Evolutionary conservation across 2,113 vertebrate genomes (phyloP), one percentile per base, ranked within the genome.

Genomic region (Lagopus muta): DNA sequence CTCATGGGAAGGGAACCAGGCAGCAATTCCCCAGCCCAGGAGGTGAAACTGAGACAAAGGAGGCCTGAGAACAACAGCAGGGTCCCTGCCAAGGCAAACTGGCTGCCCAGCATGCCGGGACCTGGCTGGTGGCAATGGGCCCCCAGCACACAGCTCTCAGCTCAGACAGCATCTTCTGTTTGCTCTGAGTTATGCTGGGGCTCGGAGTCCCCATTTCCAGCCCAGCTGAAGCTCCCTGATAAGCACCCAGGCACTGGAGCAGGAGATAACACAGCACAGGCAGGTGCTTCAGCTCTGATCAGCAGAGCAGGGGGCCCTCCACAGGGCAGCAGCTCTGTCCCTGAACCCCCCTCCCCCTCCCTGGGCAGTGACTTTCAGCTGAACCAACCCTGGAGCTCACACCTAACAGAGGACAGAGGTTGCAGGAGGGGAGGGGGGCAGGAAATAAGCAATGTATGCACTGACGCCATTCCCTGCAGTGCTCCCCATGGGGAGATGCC

Each of bases 151-250:
- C 55, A 10, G 55, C 38, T 38, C 60, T 11, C 21, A 1, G 27
- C 32, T n/a, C 27, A 1, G 52, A 27, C 18, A 5, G 47, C 3
- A 2, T 9, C 6, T 38, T 15, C 34, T 3, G 1, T 5, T 50
- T 6, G 52, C 21, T 17, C 19, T 6, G 1, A 5, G 43, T 15
- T 4, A 24, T 2, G 10, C 28, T 8, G 60, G 20, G 54, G 36
- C 38, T 10, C 21, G 0, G 0, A 7, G 74, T 8, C 6, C 22
- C 16, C 20, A 0, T 34, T 24, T 5, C 34, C 70, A 10, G 71
- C 88, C 62, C 78, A 11, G 32, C 75, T 65, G 76, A 8, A 27
- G 10, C 4, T 1, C 3, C 47, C 36, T 2, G 84, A 88, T 88
- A 88, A 75, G 4, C 4, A 22, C n/a, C 22, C 1, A 11, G 64